Evolutionary conservation across 2,113 vertebrate genomes (phyloP), one percentile per base, ranked within the genome.

Genomic region (Copsychus sechellarum): DNA sequence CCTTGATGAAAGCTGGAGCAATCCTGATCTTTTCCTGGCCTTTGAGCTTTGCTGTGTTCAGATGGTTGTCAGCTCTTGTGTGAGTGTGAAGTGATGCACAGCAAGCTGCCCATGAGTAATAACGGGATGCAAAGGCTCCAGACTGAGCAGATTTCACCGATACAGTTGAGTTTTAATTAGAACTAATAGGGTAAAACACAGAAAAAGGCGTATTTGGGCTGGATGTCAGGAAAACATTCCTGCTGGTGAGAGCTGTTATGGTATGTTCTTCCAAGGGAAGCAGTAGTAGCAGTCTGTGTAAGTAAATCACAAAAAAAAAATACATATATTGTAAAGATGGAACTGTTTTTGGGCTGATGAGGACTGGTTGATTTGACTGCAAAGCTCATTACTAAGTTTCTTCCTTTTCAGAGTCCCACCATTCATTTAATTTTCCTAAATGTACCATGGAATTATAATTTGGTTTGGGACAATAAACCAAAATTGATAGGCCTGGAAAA

Each of bases 1-100:
- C 45, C 50, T 89, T 73, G 40, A 51, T 23, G 54, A 76, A 73
- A 64, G 67, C 31, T 86, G 56, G 61, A 91, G 61, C 74, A 93
- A 45, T 54, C 71, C 82, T 83, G 47, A 7, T 34, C 8, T 94
- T 86, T 92, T 33, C 36, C 61, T 58, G 31, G 11, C 42, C 53
- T 60, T 58, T 40, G 40, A 58, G 51, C 77, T 80, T 65, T 69
- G 78, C 47, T 23, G 19, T 18, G 66, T 90, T 93, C 77, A 24
- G 48, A 36, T 53, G 21, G 38, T 43, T 95, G 70, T 53, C 76
- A 94, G 64, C 69, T 17, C 9, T 38, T n/a, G 56, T 10, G 51
- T 1, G 58, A 62, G 67, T 69, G 90, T 69, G 80, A 90, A 78
- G 56, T 28, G 25, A 89, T 14, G 62, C 76, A 57, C 51, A 79